Percentiles rank a stretch among this genome's conserved stretches.
phyloP scores from a whole-genome alignment of 1,140 invertebrate species.

The Scaptomyza graminum region DNA sequence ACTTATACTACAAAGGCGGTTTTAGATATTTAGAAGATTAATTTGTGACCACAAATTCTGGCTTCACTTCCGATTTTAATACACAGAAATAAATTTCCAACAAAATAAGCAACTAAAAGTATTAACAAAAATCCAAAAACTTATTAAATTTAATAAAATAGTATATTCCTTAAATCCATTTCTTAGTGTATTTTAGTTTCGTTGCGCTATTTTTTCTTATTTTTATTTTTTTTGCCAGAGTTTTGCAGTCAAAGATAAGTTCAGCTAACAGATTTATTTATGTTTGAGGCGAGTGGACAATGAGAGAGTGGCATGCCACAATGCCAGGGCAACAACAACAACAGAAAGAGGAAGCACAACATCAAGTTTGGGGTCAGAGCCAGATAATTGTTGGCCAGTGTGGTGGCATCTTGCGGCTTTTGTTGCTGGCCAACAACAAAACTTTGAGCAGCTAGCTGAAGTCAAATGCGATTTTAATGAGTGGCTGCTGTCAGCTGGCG shows the following conservation, averaged over 20 bases:
- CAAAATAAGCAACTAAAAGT: too few relatives aligned
- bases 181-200: slow-evolving; percentile 4
- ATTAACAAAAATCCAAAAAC: too few relatives aligned
- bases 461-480: slow-evolving; percentile 62
- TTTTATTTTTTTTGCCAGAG: slow-evolving; percentile 9
- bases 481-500: slow-evolving; percentile 8
- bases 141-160: too few relatives aligned
- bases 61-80: too few relatives aligned
- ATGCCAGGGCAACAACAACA: slow-evolving; percentile 22
- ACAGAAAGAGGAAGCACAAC: neutral
- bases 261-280: slow-evolving; percentile 63
- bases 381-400: slow-evolving; percentile 63
- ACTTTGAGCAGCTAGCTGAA: neutral
- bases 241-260: slow-evolving; percentile 35
- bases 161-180: neutral
- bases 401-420: slow-evolving; percentile 49
- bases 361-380: neutral
- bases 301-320: slow-evolving; percentile 54
- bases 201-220: neutral
- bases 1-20: too few relatives aligned
- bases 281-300: slow-evolving; percentile 53
- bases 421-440: slow-evolving; percentile 14
- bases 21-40: too few relatives aligned
- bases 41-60: too few relatives aligned
- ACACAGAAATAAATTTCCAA: too few relatives aligned